These are phyloP conservation scores for Myxocyprinus asiaticus DNA, from an alignment of 2,113 vertebrate species.

Conservation along the genomic window DNA sequence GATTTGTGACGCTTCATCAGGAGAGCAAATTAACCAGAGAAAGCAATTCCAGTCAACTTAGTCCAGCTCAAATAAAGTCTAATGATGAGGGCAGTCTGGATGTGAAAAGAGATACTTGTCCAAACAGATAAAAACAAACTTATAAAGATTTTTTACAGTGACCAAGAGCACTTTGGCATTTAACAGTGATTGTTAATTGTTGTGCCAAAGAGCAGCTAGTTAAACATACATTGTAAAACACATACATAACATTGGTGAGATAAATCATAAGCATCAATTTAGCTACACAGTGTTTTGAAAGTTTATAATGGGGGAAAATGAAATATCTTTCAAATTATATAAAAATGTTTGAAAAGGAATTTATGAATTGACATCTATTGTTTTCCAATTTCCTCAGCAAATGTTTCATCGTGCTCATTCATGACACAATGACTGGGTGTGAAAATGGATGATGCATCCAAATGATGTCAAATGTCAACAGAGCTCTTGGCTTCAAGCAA, in stretches of 20 bases:
- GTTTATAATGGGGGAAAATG: neutral
- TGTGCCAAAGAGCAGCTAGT: neutral
- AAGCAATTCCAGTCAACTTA: neutral
- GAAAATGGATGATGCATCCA: constrained; percentile 28
- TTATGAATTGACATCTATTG: neutral
- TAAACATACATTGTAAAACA: neutral
- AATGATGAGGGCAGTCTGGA: constrained; percentile 25
- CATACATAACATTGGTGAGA: neutral
- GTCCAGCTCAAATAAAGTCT: constrained; percentile 21
- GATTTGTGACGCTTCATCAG: constrained; percentile 37
- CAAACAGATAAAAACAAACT: constrained; percentile 18
- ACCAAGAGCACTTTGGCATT: neutral
- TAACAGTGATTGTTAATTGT: neutral
- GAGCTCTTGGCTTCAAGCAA: constrained; percentile 35
- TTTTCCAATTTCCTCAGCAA: constrained; percentile 28
- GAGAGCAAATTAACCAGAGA: constrained; percentile 40
- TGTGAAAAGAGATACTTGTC: neutral
- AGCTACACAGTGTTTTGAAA: too few relatives aligned
- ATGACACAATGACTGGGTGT: constrained; percentile 36
- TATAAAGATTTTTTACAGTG: constrained; percentile 20
- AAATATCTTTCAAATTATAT: neutral
- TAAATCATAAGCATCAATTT: neutral
- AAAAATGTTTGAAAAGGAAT: neutral
- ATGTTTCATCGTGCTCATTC: constrained; percentile 35
- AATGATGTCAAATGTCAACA: constrained; percentile 38